Evolutionary conservation across 2,888 invertebrate species (phyloP).

Genomic region (Cordilura impudica): DNA sequence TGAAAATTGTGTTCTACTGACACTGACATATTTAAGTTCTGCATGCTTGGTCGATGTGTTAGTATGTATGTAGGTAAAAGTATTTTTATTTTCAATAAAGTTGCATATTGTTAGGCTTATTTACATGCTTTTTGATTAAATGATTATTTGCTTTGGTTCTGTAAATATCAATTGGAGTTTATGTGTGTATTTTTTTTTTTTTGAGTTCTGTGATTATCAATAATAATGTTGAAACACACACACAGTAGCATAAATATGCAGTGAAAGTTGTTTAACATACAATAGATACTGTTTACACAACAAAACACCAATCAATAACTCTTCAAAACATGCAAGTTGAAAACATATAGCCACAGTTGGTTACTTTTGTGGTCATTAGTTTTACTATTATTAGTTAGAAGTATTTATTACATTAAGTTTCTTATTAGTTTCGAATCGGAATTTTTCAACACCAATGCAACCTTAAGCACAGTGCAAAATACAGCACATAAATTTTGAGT

Average conservation of each 20-base stretch:
- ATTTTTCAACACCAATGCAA: too few relatives aligned
- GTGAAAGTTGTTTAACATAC: conserved; percentile 30
- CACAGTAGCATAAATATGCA: too few relatives aligned
- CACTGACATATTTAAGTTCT: conserved; percentile 45
- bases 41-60: neutral
- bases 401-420: neutral
- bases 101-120: conserved; percentile 14
- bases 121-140: conserved; percentile 20
- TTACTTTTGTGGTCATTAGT: neutral
- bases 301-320: conserved; percentile 40
- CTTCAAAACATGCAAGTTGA: neutral
- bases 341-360: neutral
- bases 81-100: neutral
- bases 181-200: neutral
- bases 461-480: too few relatives aligned
- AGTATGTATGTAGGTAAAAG: neutral
- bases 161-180: conserved; percentile 9
- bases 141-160: neutral
- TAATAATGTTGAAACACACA: conserved; percentile 33
- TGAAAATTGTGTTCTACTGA: conserved; percentile 37
- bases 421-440: neutral
- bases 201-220: conserved; percentile 17
- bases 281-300: conserved; percentile 50
- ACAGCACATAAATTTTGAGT: too few relatives aligned
- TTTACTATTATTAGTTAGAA: neutral